These are phyloP conservation scores for Sitodiplosis mosellana DNA, from an alignment of 1,140 invertebrate genomes.

Conservation along the genomic window DNA sequence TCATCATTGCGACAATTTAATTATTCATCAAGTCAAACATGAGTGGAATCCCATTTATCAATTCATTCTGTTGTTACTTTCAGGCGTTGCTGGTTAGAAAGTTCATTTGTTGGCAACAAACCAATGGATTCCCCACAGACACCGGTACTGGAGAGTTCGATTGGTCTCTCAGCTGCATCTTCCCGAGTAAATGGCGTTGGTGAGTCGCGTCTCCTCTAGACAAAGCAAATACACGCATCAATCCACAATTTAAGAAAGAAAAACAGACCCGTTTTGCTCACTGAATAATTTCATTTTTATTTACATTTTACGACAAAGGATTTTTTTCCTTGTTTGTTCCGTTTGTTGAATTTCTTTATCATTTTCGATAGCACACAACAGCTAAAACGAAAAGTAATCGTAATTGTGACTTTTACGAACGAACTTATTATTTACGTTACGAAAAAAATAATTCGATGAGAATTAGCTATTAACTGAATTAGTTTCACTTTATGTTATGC, in stretches of 20 bases:
- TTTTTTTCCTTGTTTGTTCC: too few species aligned
- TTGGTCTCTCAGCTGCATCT: conserved; percentile 31
- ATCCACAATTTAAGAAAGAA: neutral
- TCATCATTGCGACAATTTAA: too few species aligned
- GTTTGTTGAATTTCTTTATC: neutral
- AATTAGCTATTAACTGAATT: neutral
- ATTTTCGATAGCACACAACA: neutral
- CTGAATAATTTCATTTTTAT: neutral
- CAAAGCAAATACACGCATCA: neutral
- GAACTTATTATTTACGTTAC: neutral
- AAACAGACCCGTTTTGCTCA: neutral
- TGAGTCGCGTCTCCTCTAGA: conserved; percentile 20
- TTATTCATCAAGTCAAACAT: too few species aligned
- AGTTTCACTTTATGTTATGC: neutral
- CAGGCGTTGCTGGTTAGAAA: conserved; percentile 65
- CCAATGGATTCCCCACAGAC: conserved; percentile 70
- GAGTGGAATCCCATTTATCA: too few species aligned
- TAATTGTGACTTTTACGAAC: too few species aligned
- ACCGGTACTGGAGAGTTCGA: conserved; percentile 36
- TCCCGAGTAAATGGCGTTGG: conserved; percentile 23
- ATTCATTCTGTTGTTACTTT: neutral
- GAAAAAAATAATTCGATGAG: neutral
- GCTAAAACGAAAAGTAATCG: too few species aligned
- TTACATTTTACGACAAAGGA: neutral
- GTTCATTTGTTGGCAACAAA: conserved; percentile 70